These are phyloP conservation scores for Neostethus bicornis DNA, from an alignment of 2,797 vertebrate species.

Conservation along the genomic window DNA sequence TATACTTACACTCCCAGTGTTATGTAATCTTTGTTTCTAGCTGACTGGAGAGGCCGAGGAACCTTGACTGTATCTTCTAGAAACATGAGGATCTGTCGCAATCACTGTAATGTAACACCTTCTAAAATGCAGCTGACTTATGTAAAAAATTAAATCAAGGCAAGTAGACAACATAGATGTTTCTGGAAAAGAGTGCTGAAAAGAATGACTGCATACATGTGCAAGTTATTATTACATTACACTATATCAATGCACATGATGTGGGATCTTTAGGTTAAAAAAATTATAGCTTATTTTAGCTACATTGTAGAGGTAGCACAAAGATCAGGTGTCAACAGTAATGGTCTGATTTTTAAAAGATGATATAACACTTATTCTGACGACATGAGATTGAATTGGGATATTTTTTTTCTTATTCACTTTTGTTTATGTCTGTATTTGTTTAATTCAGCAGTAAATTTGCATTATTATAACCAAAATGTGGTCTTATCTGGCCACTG, in stretches of 20 bases:
- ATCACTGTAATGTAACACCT: slow-evolving; percentile 41
- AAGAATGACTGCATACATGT: not conserved
- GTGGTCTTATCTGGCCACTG: no score
- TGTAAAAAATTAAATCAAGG: not conserved
- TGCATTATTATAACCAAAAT: no score
- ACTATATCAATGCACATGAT: not conserved
- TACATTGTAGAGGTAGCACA: no score
- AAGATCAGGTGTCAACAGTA: no score
- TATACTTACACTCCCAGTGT: slow-evolving; percentile 26
- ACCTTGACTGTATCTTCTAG: slow-evolving; percentile 26
- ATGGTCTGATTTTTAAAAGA: no score
- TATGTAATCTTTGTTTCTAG: slow-evolving; percentile 49
- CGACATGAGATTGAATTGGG: no score
- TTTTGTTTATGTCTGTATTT: no score
- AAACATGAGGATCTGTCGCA: slow-evolving; percentile 40
- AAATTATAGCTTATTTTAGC: not conserved
- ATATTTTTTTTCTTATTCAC: no score
- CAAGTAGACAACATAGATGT: not conserved
- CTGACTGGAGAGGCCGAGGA: slow-evolving; percentile 44
- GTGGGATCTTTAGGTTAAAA: not conserved
- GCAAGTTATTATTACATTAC: not conserved
- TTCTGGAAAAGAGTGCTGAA: slow-evolving; percentile 6
- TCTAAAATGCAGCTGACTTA: slow-evolving; percentile 6
- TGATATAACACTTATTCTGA: no score
- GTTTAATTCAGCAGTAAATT: no score